Percentiles rank a stretch among this genome's conserved stretches.
Conservation (phyloP, 2,797 vertebrate genomes). For the Coilia nasus region DNA sequence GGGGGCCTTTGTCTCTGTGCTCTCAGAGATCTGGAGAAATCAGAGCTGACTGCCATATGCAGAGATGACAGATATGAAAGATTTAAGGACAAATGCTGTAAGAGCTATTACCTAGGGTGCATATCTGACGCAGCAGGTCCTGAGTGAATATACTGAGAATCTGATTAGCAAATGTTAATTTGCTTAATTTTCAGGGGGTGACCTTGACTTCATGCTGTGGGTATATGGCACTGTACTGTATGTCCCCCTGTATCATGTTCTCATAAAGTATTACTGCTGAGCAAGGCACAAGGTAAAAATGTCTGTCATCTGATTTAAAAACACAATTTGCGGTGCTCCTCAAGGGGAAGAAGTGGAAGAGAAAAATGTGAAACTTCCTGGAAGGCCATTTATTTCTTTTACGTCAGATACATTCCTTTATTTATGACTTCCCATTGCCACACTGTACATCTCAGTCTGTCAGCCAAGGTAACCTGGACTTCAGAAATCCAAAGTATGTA, state of each 20-base stretch:
- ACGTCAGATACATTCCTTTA: not conserved
- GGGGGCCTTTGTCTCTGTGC: constrained; percentile 17
- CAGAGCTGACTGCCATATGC: constrained; percentile 28
- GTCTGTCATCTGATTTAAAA: not conserved
- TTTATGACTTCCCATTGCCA: not conserved
- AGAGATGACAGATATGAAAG: constrained; percentile 29
- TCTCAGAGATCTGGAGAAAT: constrained; percentile 27
- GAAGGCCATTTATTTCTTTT: not conserved
- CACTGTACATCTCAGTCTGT: not conserved
- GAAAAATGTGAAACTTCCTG: not conserved
- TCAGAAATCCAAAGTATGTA: not conserved
- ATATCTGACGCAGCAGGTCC: not conserved
- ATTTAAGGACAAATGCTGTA: constrained; percentile 23
- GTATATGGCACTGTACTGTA: not conserved
- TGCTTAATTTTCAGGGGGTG: not conserved
- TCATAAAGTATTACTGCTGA: not conserved
- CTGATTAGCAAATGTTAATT: constrained; percentile 9
- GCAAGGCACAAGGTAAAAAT: not conserved
- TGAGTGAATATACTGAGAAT: not conserved
- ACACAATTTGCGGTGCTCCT: not conserved
- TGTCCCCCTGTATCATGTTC: not conserved
- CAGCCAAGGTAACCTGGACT: not conserved
- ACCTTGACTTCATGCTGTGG: not conserved
- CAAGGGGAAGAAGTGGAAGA: not conserved
- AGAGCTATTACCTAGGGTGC: not conserved